Evolutionary conservation across 2,888 invertebrate genomes (phyloP).

Genomic region (Orthosia cruda): DNA sequence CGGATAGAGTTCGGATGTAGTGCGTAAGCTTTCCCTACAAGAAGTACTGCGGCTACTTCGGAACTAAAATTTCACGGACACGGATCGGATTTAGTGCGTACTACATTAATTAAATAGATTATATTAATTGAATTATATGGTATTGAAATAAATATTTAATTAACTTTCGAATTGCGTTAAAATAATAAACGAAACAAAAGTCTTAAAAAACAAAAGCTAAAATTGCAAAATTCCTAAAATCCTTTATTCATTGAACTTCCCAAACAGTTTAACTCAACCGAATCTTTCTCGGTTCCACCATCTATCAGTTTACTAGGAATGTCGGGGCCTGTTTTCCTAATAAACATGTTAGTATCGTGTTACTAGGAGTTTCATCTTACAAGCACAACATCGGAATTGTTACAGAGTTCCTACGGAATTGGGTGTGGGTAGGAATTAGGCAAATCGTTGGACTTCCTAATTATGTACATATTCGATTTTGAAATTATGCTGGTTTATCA

Average conservation of each 20-base stretch:
- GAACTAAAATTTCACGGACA: no score
- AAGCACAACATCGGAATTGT: conserved; percentile 74
- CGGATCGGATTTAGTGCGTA: no score
- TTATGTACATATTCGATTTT: conserved; percentile 34
- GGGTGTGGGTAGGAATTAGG: conserved; percentile 23
- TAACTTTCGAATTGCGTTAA: no score
- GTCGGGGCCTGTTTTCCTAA: conserved; percentile 75
- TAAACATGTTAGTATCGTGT: conserved; percentile 76
- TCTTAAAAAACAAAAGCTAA: not conserved
- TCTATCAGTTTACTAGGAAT: conserved; percentile 68
- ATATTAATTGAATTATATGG: no score
- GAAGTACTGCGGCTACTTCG: no score
- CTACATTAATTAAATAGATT: no score
- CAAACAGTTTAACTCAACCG: conserved; percentile 33
- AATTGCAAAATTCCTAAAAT: conserved; percentile 10
- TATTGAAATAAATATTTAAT: no score
- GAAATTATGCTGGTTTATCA: conserved; percentile 22
- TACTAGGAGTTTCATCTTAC: conserved; percentile 76
- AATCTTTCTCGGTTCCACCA: conserved; percentile 29
- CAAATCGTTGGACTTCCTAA: conserved; percentile 43
- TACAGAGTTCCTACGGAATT: conserved; percentile 59
- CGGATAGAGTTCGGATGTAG: no score
- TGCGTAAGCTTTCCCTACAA: no score
- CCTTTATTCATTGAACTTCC: conserved; percentile 19
- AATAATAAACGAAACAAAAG: not conserved